A percentile compares a stretch with the other conserved stretches of the same genome.
Evolutionary conservation across 2,797 vertebrate species (phyloP).

Genomic region (Cercopithecus diana): DNA sequence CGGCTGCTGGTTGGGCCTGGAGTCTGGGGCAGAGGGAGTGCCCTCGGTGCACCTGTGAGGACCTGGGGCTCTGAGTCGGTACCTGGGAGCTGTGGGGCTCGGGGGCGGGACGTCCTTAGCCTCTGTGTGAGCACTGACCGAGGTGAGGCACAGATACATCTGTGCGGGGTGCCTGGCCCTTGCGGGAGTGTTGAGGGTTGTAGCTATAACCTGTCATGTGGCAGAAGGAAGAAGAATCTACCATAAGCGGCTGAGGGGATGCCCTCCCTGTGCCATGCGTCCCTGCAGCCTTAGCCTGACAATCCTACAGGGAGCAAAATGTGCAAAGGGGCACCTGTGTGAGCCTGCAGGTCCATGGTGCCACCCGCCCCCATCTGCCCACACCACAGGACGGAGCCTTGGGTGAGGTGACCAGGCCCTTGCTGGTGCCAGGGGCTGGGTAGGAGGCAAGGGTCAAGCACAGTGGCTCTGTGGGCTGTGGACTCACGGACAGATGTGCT

Average conservation of each 20-base stretch:
- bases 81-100: neutral
- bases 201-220: neutral
- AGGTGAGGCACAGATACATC: neutral
- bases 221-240: neutral
- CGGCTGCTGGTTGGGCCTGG: neutral
- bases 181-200: neutral
- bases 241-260: neutral
- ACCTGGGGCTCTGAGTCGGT: accelerated
- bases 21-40: neutral
- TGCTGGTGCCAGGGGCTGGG: neutral
- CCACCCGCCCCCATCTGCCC: neutral
- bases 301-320: neutral
- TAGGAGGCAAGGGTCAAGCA: neutral
- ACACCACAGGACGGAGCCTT: neutral
- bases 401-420: accelerated
- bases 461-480: neutral
- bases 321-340: neutral
- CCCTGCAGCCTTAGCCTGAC: neutral
- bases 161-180: neutral
- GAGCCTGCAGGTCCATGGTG: neutral
- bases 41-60: neutral
- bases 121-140: neutral
- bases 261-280: accelerated
- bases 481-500: neutral
- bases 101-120: neutral